Percentiles rank a stretch among this genome's conserved stretches.
phyloP scores from a whole-genome alignment of 37 sponge, comb jelly and placozoan genomes.

The Crambe crambe region DNA sequence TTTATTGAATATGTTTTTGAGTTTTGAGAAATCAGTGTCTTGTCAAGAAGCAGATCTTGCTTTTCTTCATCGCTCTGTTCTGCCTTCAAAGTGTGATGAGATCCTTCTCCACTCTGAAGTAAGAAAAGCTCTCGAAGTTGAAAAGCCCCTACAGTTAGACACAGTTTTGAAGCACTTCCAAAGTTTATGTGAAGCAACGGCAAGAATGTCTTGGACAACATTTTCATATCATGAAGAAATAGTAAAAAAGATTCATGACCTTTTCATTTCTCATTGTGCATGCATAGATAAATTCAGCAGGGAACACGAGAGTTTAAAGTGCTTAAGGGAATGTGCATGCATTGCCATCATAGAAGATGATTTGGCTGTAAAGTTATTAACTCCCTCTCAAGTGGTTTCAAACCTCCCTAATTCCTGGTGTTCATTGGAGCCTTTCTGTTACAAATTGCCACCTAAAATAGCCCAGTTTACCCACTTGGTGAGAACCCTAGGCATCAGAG shows the following conservation, averaged over 20 bases:
- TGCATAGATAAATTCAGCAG: not conserved
- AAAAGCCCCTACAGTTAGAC: constrained; percentile 4
- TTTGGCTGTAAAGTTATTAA: not conserved
- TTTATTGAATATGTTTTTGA: no score
- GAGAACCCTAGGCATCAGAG: not conserved
- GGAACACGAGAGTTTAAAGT: not conserved
- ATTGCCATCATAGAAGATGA: not conserved
- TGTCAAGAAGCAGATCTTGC: not conserved
- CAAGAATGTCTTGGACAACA: no score
- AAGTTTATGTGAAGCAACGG: not conserved
- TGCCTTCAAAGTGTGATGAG: constrained; percentile 22
- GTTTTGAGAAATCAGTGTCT: constrained; percentile 23
- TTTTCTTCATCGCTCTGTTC: constrained; percentile 7
- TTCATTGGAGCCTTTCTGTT: constrained; percentile 33
- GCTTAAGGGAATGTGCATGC: not conserved
- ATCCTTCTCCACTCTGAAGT: no score
- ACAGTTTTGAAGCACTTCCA: constrained; percentile 32
- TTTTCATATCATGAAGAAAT: no score
- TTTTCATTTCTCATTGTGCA: constrained; percentile 33
- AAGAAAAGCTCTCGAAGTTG: constrained; percentile 13
- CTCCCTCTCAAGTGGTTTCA: constrained; percentile 31
- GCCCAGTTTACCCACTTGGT: not conserved
- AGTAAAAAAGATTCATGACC: no score
- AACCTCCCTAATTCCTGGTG: not conserved
- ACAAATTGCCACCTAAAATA: constrained; percentile 21